A percentile compares a stretch with the other conserved stretches of the same genome.
phyloP scores from a whole-genome alignment of 1,140 invertebrate species.

The Pissodes strobi region DNA sequence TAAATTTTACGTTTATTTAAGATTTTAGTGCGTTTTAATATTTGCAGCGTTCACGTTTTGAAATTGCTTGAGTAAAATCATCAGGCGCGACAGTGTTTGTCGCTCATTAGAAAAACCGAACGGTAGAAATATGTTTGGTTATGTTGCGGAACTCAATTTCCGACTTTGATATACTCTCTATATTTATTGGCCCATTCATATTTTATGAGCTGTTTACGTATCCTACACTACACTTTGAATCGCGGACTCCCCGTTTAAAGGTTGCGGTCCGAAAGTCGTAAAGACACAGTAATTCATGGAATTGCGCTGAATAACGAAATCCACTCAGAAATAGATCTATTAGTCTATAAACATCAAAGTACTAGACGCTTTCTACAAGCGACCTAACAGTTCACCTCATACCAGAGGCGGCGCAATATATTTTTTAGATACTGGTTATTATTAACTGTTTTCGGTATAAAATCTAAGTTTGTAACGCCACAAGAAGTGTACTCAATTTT shows the following conservation, averaged over 20 bases:
- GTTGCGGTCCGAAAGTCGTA: slow-evolving; percentile 31
- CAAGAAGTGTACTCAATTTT: too few species aligned
- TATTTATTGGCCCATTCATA: slow-evolving; percentile 28
- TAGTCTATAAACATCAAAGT: slow-evolving; percentile 30
- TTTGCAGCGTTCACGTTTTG: too few species aligned
- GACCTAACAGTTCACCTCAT: slow-evolving; percentile 11
- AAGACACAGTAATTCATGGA: slow-evolving; percentile 24
- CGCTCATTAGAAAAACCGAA: too few species aligned
- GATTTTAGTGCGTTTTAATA: too few species aligned
- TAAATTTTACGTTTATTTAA: too few species aligned
- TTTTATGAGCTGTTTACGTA: slow-evolving; percentile 28
- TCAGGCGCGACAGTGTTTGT: too few species aligned
- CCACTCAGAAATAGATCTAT: slow-evolving; percentile 34
- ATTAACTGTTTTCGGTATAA: too few species aligned
- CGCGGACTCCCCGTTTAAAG: slow-evolving; percentile 23
- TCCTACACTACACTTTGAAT: slow-evolving; percentile 27
- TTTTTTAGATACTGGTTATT: too few species aligned
- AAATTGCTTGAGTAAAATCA: too few species aligned
- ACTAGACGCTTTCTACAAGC: slow-evolving; percentile 3
- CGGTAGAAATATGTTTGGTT: too few species aligned
- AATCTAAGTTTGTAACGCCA: too few species aligned
- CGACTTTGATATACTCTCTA: slow-evolving; percentile 25
- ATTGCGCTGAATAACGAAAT: slow-evolving; percentile 29
- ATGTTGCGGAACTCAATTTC: slow-evolving; percentile 24
- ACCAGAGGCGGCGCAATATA: slow-evolving; percentile 1